Conservation (phyloP, 2,113 vertebrate genomes). For the Mustela lutreola region DNA sequence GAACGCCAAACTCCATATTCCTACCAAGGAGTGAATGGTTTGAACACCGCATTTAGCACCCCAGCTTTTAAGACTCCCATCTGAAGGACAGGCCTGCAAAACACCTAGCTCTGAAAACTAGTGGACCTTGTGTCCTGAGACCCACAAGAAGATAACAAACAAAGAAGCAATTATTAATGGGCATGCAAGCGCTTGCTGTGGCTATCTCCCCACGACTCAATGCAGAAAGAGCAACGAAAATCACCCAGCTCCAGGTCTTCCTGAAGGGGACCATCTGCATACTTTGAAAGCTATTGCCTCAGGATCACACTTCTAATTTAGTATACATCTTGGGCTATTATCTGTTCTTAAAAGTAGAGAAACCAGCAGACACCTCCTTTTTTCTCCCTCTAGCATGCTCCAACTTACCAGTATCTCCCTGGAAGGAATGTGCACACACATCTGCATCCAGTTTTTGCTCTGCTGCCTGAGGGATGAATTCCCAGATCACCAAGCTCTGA, state of each 20-base stretch:
- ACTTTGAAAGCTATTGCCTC: neutral
- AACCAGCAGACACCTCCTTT: neutral
- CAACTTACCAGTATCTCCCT: neutral
- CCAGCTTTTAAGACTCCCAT: neutral
- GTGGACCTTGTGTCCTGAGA: neutral
- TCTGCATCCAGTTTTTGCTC: neutral
- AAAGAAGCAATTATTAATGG: neutral
- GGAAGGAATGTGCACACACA: neutral
- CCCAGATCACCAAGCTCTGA: neutral
- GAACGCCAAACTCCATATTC: neutral
- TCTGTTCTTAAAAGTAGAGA: neutral
- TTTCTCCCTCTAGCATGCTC: neutral
- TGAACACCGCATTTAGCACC: neutral
- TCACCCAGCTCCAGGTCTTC: neutral
- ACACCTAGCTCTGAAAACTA: neutral
- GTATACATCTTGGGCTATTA: neutral
- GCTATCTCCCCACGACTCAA: neutral
- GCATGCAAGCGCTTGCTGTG: neutral
- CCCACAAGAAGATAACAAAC: neutral
- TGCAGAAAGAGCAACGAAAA: neutral
- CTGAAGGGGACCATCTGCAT: neutral
- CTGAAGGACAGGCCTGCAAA: neutral
- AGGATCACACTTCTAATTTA: neutral
- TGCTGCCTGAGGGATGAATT: neutral
- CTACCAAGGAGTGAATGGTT: neutral